Evolutionary conservation across 2,113 vertebrate genomes (phyloP).

Genomic region (Istiophorus platypterus): DNA sequence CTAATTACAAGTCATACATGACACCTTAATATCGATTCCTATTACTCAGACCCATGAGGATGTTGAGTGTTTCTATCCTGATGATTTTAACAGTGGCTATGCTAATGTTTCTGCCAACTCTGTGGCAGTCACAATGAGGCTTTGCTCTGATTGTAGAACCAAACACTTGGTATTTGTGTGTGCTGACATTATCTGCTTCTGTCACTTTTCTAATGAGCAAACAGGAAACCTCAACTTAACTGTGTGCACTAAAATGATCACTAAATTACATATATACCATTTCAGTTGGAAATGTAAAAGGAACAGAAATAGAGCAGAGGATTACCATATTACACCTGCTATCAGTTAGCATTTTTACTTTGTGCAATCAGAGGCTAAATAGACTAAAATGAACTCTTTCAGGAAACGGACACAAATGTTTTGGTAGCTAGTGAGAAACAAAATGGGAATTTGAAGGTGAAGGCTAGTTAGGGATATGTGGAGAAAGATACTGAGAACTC

Average conservation of each 20-base stretch:
- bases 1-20: too few species aligned
- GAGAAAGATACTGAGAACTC: conserved; percentile 54
- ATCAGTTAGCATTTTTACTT: neutral
- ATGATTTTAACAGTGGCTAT: neutral
- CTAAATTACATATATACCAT: neutral
- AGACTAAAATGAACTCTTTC: neutral
- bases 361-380: neutral
- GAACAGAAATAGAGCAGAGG: too few species aligned
- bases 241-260: neutral
- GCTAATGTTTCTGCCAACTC: neutral
- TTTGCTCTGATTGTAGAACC: neutral
- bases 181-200: neutral
- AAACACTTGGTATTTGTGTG: neutral
- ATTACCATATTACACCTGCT: too few species aligned
- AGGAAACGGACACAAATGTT: neutral
- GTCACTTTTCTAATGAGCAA: neutral
- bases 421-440: neutral
- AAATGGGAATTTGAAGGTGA: neutral
- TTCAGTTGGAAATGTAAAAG: neutral
- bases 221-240: neutral
- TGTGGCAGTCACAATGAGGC: too few species aligned
- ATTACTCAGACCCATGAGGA: neutral
- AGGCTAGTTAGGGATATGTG: neutral
- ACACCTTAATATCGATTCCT: neutral
- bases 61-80: neutral